Evolutionary conservation across 2,113 vertebrate genomes (phyloP).

Genomic region (Silurus glanis): DNA sequence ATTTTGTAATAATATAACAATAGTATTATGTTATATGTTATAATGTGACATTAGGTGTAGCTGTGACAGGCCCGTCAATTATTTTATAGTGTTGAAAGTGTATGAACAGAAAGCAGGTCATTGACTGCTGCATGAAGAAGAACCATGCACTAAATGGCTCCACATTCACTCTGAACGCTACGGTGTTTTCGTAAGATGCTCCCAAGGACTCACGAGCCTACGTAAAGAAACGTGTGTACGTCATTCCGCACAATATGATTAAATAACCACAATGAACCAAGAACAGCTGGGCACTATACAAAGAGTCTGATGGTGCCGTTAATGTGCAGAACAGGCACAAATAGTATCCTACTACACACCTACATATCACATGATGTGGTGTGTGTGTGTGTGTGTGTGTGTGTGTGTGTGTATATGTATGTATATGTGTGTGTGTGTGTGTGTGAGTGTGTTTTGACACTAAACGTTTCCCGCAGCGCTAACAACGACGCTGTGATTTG

Average conservation of each 20-base stretch:
- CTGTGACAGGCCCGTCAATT: background rate
- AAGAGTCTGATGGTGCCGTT: conserved; percentile 28
- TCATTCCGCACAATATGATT: conserved; percentile 56
- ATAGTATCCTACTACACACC: conserved; percentile 12
- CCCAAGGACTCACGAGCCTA: background rate
- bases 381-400: conserved; percentile 15
- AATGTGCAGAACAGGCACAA: conserved; percentile 1
- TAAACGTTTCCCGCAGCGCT: conserved; percentile 57
- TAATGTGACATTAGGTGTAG: background rate
- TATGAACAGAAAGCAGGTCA: background rate
- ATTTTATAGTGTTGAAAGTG: background rate
- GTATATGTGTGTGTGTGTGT: conserved; percentile 31
- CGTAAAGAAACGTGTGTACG: conserved; percentile 1
- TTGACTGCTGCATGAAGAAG: background rate
- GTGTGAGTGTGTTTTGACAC: conserved; percentile 28
- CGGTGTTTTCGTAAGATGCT: conserved; percentile 9
- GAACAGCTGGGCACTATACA: background rate
- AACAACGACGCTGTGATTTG: conserved; percentile 56
- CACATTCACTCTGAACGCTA: background rate
- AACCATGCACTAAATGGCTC: background rate
- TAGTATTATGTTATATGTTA: background rate
- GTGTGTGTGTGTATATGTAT: conserved; percentile 40
- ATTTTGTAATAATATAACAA: background rate
- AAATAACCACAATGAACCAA: conserved; percentile 68
- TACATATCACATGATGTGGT: conserved; percentile 42